Base-by-base conservation (phyloP, 2,888 invertebrate species). In the Xanthia icteritia region DNA sequence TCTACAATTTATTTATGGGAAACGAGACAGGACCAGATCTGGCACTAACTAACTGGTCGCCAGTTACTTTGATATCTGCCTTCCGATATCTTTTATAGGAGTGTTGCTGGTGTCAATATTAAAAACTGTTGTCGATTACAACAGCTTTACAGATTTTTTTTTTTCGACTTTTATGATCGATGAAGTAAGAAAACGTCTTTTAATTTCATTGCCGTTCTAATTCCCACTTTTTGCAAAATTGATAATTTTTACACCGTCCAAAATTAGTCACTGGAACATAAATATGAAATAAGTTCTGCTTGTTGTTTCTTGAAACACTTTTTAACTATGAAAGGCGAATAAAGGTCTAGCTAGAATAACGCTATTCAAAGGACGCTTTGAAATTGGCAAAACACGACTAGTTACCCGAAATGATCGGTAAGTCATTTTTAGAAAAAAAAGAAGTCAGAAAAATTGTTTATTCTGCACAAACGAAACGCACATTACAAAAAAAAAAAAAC, bases 1-100 rank as follows among this genome's bases (percentile, higher is more conserved):
- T 88, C 80, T 82, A 76, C 86, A 90, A 91, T 92, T 93, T 92
- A 92, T 92, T 93, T 92, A 92, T 92, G 89, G 90, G 91, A 90
- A 90, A 88, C 90, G 80, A 86, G 89, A 89, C 87, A 78, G 81
- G 77, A 68, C 85, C 36, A 69, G 83, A 78, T 64, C 85, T 39
- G 63, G 72, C 42, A 79, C 84, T 82, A 80, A 83, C 85, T 81
- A 82, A 71, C 80, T 81, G 73, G 73, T 79, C 77, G 65, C 61
- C 74, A 81, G 65, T 67, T 54, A 54, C 68, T 70, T 70, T 48
- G 65, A 64, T 80, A 73, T 70, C 73, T 64, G 58, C 45, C 42
- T 56, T 56, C 54, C 48, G 63, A 75, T 78, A 75, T 77, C 71
- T 81, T 66, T n/a, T 67, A 48, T 17, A 31, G 15, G 20, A 73